Base-by-base conservation (phyloP, 2,113 vertebrate species). In the Rostratula benghalensis region DNA sequence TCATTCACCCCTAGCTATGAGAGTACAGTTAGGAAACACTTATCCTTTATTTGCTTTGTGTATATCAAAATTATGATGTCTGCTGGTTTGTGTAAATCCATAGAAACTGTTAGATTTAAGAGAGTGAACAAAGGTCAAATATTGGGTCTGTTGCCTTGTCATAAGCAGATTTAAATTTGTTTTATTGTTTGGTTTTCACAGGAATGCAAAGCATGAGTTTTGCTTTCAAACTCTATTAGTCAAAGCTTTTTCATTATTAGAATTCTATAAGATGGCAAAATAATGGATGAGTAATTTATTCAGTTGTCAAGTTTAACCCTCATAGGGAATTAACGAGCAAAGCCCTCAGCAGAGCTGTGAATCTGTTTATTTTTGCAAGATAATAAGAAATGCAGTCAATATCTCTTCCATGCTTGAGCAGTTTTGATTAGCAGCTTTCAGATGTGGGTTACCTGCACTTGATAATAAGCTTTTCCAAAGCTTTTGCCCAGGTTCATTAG, bases 391-490 rank as follows among this genome's bases (percentile, higher is more conserved):
- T 60, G 37, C 39, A 83, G 85, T 94, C 87, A 89, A 23, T 96
- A 69, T 70, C 50, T 92, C 83, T 71, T 70, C 54, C 21, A 54
- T 81, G 25, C 67, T 84, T 71, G 25, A 92, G 63, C 50, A 83
- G 7, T 88, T 97, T 93, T 89, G 85, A 87, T 91, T 51, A 92
- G 56, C 33, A 92, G 51, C 76, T 95, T 93, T 94, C 45, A 91
- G 80, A 48, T 57, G 33, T 81, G 78, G 24, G 69, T 94, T 93
- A 77, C 83, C 75, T 87, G 56, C 48, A 57, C 56, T 77, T 89
- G 35, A 82, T 57, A 95, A 19, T 80, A 94, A 93, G 19, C 37
- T 94, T 92, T 88, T 69, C 45, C 46, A 46, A 56, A 82, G 33
- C 85, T 94, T 51, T 89, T 91, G 84, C 69, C 33, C 14, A 89